Conservation (phyloP, 2,113 vertebrate species). For the Spermophilus dauricus region DNA sequence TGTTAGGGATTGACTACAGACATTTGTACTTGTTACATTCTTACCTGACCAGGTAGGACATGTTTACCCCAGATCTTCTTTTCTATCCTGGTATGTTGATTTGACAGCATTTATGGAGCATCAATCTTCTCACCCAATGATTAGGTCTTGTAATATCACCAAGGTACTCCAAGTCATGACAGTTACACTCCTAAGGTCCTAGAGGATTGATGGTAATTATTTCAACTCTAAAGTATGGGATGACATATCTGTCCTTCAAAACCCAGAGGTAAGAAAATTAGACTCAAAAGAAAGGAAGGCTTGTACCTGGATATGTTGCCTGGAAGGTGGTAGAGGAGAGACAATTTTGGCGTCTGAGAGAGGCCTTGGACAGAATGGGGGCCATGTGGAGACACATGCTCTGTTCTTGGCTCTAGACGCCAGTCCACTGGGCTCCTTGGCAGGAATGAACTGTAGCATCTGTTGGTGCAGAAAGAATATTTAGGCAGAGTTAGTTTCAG, state of each 20-base stretch:
- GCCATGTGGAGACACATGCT: conserved; percentile 10
- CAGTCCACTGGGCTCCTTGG: not conserved
- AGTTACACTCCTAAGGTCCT: not conserved
- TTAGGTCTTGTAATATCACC: not conserved
- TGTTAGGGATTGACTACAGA: no score
- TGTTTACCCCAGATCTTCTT: not conserved
- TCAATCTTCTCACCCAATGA: not conserved
- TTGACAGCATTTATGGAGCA: not conserved
- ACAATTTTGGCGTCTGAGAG: not conserved
- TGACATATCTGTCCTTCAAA: not conserved
- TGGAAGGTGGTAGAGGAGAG: not conserved
- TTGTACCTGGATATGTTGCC: not conserved
- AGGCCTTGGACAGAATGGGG: not conserved
- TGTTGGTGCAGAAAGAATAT: conserved; percentile 21
- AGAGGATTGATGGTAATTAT: not conserved
- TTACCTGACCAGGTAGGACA: fast-evolving
- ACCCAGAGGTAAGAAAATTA: not conserved
- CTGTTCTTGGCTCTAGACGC: conserved; percentile 33
- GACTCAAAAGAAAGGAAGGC: not conserved
- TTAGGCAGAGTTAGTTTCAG: conserved; percentile 53
- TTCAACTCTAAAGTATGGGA: not conserved
- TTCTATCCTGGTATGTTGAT: not conserved
- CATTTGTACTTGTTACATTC: not conserved
- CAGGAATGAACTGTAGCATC: conserved; percentile 7
- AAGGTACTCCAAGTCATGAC: not conserved